Percentiles rank a stretch among this genome's conserved stretches.
phyloP scores from a whole-genome alignment of 2,113 vertebrate species.

The Meleagris gallopavo region DNA sequence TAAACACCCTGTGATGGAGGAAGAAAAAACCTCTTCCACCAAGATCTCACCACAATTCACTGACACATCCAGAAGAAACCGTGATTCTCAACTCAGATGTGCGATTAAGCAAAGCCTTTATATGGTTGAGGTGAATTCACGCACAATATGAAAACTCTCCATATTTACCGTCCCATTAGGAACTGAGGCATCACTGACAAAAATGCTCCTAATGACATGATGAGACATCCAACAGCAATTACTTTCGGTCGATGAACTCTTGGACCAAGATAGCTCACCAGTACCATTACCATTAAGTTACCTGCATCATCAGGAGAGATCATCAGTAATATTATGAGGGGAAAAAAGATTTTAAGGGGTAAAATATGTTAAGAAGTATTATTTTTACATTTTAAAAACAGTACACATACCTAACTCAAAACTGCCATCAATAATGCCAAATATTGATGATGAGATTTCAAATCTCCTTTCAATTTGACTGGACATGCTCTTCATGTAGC shows the following conservation, averaged over 20 bases:
- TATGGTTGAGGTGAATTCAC: neutral
- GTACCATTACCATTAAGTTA: conserved; percentile 71
- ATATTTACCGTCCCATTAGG: conserved; percentile 76
- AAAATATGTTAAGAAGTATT: neutral
- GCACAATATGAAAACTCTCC: neutral
- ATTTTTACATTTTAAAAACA: neutral
- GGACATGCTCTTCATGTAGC: conserved; percentile 77
- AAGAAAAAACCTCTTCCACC: neutral
- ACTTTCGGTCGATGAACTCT: conserved; percentile 72
- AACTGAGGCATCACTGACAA: conserved; percentile 72
- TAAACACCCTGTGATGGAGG: neutral
- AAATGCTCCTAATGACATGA: conserved; percentile 71
- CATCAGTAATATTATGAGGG: neutral
- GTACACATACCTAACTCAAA: conserved; percentile 75
- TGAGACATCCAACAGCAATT: conserved; percentile 65
- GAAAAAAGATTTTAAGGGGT: accelerated
- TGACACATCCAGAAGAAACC: neutral
- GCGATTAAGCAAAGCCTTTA: neutral
- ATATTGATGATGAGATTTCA: conserved; percentile 73
- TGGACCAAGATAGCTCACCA: conserved; percentile 76
- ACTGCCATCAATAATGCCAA: conserved; percentile 77
- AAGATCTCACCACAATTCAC: neutral
- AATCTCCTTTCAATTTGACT: conserved; percentile 79
- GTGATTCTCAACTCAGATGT: neutral
- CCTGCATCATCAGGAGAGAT: conserved; percentile 42